A percentile compares a stretch with the other conserved stretches of the same genome.
Conservation (phyloP, 2,797 vertebrate genomes). For the Takifugu ocellatus region DNA sequence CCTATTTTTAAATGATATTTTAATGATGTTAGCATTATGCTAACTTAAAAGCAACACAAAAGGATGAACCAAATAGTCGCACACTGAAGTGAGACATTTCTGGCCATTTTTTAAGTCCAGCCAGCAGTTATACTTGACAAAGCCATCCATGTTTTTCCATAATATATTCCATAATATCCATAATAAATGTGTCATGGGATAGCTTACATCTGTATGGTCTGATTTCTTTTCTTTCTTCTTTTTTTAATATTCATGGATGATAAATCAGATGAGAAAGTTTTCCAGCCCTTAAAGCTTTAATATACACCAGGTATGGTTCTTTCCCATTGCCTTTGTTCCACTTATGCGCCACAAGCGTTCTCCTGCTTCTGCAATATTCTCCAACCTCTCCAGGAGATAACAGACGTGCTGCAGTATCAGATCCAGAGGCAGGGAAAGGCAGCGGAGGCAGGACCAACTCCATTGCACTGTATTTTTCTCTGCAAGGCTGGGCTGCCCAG, state of each 20-base stretch:
- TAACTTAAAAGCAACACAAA: too few relatives aligned
- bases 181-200: neutral
- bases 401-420: slow-evolving; percentile 42
- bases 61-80: neutral
- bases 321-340: slow-evolving; percentile 10
- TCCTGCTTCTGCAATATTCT: slow-evolving; percentile 29
- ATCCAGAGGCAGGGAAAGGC: slow-evolving; percentile 26
- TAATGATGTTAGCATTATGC: too few relatives aligned
- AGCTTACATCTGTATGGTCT: neutral
- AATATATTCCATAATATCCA: neutral
- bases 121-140: neutral
- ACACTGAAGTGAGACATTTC: neutral
- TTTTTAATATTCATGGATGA: neutral
- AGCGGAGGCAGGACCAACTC: slow-evolving; percentile 48
- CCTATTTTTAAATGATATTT: neutral
- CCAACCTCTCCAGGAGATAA: slow-evolving; percentile 52
- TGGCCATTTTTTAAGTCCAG: neutral
- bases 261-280: neutral
- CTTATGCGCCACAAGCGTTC: slow-evolving; percentile 10
- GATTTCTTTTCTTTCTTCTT: too few relatives aligned
- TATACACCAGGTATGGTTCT: slow-evolving; percentile 11
- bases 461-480: slow-evolving; percentile 60
- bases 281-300: neutral
- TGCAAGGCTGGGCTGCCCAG: slow-evolving; percentile 45
- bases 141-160: neutral